Evolutionary conservation across 2,888 invertebrate genomes (phyloP).

Genomic region (Lasioglossum calceatum): DNA sequence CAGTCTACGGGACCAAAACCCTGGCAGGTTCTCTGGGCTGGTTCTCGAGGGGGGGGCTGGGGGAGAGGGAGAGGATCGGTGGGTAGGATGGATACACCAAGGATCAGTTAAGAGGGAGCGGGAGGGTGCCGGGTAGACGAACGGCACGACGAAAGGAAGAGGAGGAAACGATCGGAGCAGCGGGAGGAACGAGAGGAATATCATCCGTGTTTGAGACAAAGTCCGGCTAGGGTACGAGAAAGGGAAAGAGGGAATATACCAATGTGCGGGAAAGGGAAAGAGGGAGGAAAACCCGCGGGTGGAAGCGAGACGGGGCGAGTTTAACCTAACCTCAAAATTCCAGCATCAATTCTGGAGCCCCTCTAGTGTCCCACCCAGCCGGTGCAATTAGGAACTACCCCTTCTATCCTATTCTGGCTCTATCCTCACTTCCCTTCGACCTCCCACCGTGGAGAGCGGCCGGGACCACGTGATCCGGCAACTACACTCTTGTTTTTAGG

Average conservation of each 20-base stretch:
- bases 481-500: constrained; percentile 83
- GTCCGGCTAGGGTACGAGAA: constrained; percentile 36
- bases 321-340: constrained; percentile 83
- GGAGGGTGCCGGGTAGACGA: constrained; percentile 29
- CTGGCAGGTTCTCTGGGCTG: constrained; percentile 72
- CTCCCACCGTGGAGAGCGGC: constrained; percentile 73
- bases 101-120: constrained; percentile 48
- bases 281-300: constrained; percentile 31
- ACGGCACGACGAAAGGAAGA: constrained; percentile 36
- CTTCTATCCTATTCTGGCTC: constrained; percentile 79
- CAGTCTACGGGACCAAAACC: constrained; percentile 79
- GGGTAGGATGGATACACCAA: constrained; percentile 55
- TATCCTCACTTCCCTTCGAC: constrained; percentile 78
- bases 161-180: constrained; percentile 43
- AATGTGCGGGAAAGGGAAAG: constrained; percentile 33
- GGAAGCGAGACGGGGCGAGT: constrained; percentile 69
- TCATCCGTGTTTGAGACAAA: constrained; percentile 50
- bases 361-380: constrained; percentile 79
- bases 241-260: constrained; percentile 47
- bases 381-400: constrained; percentile 83
- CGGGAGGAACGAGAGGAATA: constrained; percentile 21
- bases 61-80: constrained; percentile 59
- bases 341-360: constrained; percentile 82
- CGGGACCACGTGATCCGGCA: constrained; percentile 81
- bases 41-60: constrained; percentile 67